Evolutionary conservation across 2,113 vertebrate genomes (phyloP).

Genomic region (Scomber scombrus): DNA sequence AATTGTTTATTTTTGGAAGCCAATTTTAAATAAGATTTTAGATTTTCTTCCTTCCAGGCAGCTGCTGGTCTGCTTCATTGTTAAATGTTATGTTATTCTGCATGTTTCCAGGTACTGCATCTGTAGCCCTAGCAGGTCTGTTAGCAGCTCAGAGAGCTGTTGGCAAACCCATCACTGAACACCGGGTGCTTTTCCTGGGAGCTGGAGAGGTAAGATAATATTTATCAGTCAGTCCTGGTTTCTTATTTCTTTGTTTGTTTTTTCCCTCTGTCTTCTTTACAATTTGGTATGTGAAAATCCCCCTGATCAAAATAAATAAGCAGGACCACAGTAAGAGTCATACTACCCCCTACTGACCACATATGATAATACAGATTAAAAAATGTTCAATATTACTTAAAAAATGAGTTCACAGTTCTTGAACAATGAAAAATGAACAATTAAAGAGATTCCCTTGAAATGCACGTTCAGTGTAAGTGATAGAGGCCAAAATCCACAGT

Average conservation of each 20-base stretch:
- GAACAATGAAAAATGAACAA: too few species aligned
- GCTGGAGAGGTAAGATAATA: slow-evolving; percentile 91
- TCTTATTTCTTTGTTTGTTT: background rate
- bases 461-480: too few species aligned
- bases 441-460: too few species aligned
- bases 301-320: background rate
- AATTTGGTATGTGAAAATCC: background rate
- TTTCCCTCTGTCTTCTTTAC: background rate
- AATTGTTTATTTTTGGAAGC: background rate
- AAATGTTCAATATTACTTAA: background rate
- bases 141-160: slow-evolving; percentile 90
- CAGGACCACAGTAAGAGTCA: background rate
- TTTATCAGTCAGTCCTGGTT: background rate
- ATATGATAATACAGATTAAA: background rate
- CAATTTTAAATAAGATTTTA: too few species aligned
- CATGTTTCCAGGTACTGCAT: slow-evolving; percentile 89
- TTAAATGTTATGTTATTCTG: background rate
- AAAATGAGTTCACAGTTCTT: too few species aligned
- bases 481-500: too few species aligned
- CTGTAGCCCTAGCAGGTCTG: slow-evolving; percentile 94
- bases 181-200: slow-evolving; percentile 94
- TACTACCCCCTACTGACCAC: slow-evolving; percentile 12
- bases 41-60: too few species aligned
- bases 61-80: background rate
- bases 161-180: slow-evolving; percentile 90